Conservation (phyloP, 2,888 invertebrate species). For the Autographa pulchrina region DNA sequence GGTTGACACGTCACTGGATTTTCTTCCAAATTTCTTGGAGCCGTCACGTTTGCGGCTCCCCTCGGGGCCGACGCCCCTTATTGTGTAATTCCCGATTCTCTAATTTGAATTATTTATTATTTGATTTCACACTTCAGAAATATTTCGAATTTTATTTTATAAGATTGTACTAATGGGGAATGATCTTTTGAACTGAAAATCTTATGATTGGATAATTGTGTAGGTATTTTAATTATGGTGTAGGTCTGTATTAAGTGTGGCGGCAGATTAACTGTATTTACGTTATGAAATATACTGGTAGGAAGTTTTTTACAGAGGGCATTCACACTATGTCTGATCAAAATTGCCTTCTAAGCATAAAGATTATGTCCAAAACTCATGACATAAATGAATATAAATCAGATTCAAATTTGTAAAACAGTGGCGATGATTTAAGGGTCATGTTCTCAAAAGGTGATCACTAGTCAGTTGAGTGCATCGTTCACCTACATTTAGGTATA, state of each 20-base stretch:
- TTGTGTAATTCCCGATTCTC: conserved; percentile 84
- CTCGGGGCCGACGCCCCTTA: conserved; percentile 66
- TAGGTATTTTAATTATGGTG: neutral
- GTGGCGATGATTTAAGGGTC: neutral
- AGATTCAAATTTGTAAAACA: neutral
- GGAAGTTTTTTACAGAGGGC: neutral
- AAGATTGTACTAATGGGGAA: conserved; percentile 39
- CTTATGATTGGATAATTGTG: neutral
- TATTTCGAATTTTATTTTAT: conserved; percentile 59
- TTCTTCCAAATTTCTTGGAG: conserved; percentile 83
- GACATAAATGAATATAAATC: neutral
- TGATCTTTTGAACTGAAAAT: conserved; percentile 48
- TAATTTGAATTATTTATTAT: conserved; percentile 88
- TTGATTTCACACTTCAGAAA: conserved; percentile 81
- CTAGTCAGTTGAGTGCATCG: neutral
- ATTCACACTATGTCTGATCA: neutral
- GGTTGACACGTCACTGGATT: conserved; percentile 87
- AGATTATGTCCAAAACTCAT: neutral
- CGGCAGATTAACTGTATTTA: neutral
- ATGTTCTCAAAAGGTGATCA: neutral
- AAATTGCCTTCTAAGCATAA: neutral
- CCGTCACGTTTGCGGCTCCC: conserved; percentile 81
- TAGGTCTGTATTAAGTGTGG: neutral
- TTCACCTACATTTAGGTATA: conserved; percentile 49
- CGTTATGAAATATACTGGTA: neutral